Conservation (phyloP, 2,888 invertebrate species). For the Dermolepida albohirtum region DNA sequence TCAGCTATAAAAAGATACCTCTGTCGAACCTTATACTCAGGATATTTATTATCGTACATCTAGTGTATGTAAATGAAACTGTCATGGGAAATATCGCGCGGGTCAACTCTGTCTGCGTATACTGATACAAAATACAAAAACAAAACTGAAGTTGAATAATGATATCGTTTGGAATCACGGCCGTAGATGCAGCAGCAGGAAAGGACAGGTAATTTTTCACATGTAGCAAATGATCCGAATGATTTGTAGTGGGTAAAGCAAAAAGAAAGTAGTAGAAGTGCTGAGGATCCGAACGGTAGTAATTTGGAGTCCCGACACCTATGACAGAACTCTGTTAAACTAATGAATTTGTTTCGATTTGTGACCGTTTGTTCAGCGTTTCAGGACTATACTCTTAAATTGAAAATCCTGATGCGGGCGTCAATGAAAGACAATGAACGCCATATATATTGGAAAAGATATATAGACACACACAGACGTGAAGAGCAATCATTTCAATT, state of each 20-base stretch:
- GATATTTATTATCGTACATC: too few relatives aligned
- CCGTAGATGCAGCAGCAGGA: constrained; percentile 47
- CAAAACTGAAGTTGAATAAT: constrained; percentile 48
- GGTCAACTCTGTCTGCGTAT: neutral
- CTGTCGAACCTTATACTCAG: too few relatives aligned
- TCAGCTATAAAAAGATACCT: too few relatives aligned
- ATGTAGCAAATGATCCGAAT: constrained; percentile 56
- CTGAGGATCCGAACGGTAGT: constrained; percentile 50
- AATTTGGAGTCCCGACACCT: constrained; percentile 47
- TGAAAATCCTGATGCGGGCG: too few relatives aligned
- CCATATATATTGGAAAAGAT: constrained; percentile 1
- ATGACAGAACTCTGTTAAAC: constrained; percentile 48
- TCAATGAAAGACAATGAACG: too few relatives aligned
- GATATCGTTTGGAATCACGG: constrained; percentile 54
- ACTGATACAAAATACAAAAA: constrained; percentile 4
- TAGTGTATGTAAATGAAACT: too few relatives aligned
- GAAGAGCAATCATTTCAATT: constrained; percentile 12
- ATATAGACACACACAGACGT: constrained; percentile 3
- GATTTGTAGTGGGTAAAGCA: constrained; percentile 49
- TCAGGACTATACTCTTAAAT: neutral
- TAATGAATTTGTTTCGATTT: constrained; percentile 47
- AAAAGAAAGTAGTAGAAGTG: neutral
- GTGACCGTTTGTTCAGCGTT: constrained; percentile 10
- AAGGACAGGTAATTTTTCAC: constrained; percentile 56
- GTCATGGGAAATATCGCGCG: neutral